Base-by-base conservation (phyloP, 2,888 invertebrate genomes). In the Dynastes grantii region DNA sequence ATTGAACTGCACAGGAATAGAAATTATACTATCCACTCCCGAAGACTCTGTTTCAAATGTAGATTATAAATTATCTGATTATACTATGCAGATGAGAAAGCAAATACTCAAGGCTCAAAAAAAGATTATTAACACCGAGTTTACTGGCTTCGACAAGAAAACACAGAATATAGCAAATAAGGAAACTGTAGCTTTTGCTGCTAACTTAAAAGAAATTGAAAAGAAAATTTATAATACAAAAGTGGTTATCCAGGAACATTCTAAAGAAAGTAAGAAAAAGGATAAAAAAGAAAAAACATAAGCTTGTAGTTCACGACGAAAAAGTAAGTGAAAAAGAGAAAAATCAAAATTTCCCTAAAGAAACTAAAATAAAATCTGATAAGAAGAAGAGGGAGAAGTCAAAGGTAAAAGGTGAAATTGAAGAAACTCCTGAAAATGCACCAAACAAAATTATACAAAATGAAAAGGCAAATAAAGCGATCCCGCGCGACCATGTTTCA, bases 1-100 rank as follows among this genome's bases (percentile, higher is more conserved):
- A 63, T 79, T 51, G 79, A 79, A 37, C 58, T 79, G 37, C 79
- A 79, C 51, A 63, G 77, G 49, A 79, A 79, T 65, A 76, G 16
- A 73, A 77, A 79, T 67, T 79, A 77, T 75, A 27, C 49, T 45
- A 71, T 55, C 8, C 22, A 53, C 45, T 79, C 79, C 79, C 5
- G 73, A 79, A 55, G 79, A 79, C 29, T 79, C 79, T 6, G 65
- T 49, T 22, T 70, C 75, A 49, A 76, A 73, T 29, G 13, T 79
- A 16, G 76, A 68, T 37, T 76, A 75, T 40, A 76, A 70, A 68
- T 61, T 76, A 58, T 76, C 78, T 45, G 22, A 76, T 32, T 76
- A 76, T 13, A 70, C 61, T 51, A 67, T 77, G 0, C 64, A 73
- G 45, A 53, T 61, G 16, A 77, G 37, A 53, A 64, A 63, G 49